phyloP scores from a whole-genome alignment of 2,113 vertebrate genomes.

The Emydocephalus ijimae region DNA sequence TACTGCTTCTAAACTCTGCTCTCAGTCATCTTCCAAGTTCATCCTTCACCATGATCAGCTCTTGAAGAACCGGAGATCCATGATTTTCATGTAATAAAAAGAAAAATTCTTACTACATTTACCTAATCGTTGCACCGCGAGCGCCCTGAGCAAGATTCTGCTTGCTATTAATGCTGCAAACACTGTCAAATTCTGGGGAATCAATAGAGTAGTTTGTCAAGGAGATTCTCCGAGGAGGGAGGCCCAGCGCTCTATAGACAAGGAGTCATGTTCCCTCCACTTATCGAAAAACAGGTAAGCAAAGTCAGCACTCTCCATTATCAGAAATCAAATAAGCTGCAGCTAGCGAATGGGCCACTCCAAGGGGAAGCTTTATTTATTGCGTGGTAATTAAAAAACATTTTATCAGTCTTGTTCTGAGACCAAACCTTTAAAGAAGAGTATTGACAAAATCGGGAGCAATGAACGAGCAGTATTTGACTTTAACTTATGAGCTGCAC shows the following conservation, averaged over 20 bases:
- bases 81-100: constrained; percentile 98
- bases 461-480: constrained; percentile 81
- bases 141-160: constrained; percentile 84
- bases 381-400: constrained; percentile 94
- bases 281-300: constrained; percentile 80
- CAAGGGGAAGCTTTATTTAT: constrained; percentile 80
- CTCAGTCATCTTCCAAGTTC: constrained; percentile 60
- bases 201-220: constrained; percentile 97
- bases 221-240: constrained; percentile 76
- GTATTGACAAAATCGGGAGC: constrained; percentile 78
- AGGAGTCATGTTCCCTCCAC: constrained; percentile 60
- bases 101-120: constrained; percentile 85
- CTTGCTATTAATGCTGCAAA: constrained; percentile 83
- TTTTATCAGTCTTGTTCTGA: constrained; percentile 82
- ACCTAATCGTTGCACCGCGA: constrained; percentile 88
- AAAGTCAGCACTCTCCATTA: constrained; percentile 92
- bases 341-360: constrained; percentile 68
- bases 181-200: constrained; percentile 75
- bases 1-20: constrained; percentile 63
- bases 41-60: constrained; percentile 75
- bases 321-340: constrained; percentile 90
- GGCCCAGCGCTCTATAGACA: constrained; percentile 65
- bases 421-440: constrained; percentile 72
- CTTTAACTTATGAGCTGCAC: constrained; percentile 81
- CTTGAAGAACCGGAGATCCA: constrained; percentile 83